phyloP scores from a whole-genome alignment of 1,140 invertebrate genomes.

The Leptonema lineaticorne region DNA sequence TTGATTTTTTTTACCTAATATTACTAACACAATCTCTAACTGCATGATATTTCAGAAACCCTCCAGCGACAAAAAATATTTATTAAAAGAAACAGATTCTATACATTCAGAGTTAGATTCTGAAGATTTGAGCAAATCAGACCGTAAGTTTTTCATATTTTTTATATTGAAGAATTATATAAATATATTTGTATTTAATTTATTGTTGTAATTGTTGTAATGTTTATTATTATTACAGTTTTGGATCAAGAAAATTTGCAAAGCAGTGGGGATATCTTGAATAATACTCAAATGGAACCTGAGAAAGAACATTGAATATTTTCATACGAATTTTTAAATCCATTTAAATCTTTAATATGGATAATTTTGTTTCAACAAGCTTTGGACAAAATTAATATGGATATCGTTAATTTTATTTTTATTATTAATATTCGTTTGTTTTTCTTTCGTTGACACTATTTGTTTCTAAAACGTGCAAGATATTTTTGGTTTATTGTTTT shows the following conservation, averaged over 20 bases:
- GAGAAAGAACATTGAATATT: conserved; percentile 17
- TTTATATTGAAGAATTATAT: neutral
- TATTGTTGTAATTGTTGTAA: neutral
- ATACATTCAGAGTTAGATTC: conserved; percentile 28
- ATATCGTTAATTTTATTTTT: too few species aligned
- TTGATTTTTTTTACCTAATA: neutral
- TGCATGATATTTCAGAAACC: conserved; percentile 36
- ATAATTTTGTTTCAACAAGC: too few species aligned
- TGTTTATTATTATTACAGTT: conserved; percentile 1
- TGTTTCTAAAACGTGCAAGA: too few species aligned
- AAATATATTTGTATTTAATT: neutral
- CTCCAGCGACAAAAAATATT: conserved; percentile 17
- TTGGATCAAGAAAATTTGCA: conserved; percentile 10
- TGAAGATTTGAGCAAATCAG: conserved; percentile 21
- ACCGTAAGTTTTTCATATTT: neutral
- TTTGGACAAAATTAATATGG: too few species aligned
- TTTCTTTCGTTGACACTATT: too few species aligned
- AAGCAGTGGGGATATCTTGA: conserved; percentile 13
- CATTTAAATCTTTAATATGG: too few species aligned
- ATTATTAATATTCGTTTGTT: too few species aligned
- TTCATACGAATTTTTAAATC: too few species aligned
- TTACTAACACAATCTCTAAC: conserved; percentile 25
- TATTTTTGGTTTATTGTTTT: too few species aligned
- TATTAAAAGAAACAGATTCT: conserved; percentile 28
- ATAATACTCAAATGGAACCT: neutral